Conservation (phyloP, 2,113 vertebrate genomes). For the Picathartes gymnocephalus region DNA sequence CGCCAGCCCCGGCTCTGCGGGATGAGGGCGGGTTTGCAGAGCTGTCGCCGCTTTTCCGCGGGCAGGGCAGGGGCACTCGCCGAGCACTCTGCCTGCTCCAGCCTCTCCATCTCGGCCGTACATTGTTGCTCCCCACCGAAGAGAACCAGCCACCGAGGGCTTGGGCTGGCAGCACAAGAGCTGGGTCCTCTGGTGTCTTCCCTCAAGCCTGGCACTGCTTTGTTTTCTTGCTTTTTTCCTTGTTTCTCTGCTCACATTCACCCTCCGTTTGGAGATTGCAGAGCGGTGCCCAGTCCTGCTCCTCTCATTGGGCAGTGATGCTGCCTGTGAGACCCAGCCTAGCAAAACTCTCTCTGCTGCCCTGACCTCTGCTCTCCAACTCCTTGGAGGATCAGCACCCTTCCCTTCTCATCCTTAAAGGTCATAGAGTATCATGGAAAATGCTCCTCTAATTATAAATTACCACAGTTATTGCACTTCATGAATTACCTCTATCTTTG, state of each 20-base stretch:
- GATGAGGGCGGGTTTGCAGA: neutral
- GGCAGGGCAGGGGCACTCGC: neutral
- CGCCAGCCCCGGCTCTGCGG: neutral
- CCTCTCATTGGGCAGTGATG: accelerated
- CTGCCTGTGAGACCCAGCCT: neutral
- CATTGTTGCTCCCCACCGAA: accelerated
- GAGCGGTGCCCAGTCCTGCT: neutral
- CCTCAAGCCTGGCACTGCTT: neutral
- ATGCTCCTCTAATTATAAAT: neutral
- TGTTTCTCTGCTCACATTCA: neutral
- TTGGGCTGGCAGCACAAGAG: neutral
- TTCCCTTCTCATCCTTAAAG: neutral
- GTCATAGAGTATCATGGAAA: neutral
- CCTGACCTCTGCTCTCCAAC: too few relatives aligned
- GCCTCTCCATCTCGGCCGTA: neutral
- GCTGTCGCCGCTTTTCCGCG: neutral
- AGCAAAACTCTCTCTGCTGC: neutral
- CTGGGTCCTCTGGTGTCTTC: neutral
- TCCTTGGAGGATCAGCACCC: neutral
- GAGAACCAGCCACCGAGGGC: neutral
- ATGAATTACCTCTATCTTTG: neutral
- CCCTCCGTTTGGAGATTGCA: neutral
- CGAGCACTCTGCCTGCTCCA: neutral
- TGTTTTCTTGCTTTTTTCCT: neutral
- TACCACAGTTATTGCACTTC: neutral